Evolutionary conservation across 2,888 invertebrate genomes (phyloP).

Genomic region (Beris morrisii): DNA sequence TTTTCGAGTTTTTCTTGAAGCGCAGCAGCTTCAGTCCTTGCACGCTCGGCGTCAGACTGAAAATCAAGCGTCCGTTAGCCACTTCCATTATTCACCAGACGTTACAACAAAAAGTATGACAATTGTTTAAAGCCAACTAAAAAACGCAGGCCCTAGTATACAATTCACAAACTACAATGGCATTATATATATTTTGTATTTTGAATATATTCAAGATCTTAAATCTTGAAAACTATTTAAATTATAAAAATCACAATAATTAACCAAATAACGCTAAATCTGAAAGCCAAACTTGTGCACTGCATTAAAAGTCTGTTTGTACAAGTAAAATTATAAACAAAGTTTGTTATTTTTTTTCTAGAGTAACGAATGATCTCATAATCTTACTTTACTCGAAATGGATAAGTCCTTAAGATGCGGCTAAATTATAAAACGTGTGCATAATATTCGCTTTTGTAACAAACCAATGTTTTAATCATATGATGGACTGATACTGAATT

Average conservation of each 20-base stretch:
- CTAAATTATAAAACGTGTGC: constrained; percentile 2
- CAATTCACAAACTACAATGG: too few species aligned
- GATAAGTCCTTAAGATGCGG: not conserved
- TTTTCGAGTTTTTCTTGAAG: constrained; percentile 92
- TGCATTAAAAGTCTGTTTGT: constrained; percentile 19
- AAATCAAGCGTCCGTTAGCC: constrained; percentile 13
- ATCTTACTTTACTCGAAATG: not conserved
- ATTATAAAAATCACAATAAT: not conserved
- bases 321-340: not conserved
- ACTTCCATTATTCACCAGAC: too few species aligned
- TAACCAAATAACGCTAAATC: constrained; percentile 10
- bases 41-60: constrained; percentile 79
- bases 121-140: too few species aligned
- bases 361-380: not conserved
- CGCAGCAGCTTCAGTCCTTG: constrained; percentile 78
- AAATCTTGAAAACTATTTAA: not conserved
- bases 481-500: too few species aligned
- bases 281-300: constrained; percentile 33
- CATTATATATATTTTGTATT: constrained; percentile 1
- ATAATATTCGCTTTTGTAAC: too few species aligned
- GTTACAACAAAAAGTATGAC: too few species aligned
- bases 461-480: too few species aligned
- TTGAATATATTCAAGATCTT: not conserved
- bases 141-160: too few species aligned
- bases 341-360: not conserved